A percentile compares a stretch with the other conserved stretches of the same genome.
These are phyloP conservation scores for Euzetes globulus DNA, from an alignment of 2,888 invertebrate genomes.

Conservation along the genomic window DNA sequence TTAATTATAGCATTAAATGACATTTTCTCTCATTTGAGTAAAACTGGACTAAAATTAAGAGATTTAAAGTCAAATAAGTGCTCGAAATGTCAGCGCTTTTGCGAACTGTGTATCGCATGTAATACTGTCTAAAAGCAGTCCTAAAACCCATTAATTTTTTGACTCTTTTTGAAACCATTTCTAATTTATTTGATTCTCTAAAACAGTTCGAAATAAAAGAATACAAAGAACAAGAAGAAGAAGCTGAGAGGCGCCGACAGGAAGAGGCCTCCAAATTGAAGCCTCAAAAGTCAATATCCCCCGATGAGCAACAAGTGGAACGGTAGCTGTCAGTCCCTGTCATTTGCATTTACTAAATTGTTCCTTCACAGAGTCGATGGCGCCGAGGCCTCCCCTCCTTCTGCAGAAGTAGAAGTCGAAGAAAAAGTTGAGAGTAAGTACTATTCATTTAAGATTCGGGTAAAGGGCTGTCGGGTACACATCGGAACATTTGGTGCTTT, in stretches of 20 bases:
- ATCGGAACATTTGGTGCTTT: not conserved
- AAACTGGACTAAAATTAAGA: not conserved
- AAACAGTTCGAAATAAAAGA: conserved; percentile 90
- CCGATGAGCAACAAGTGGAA: conserved; percentile 45
- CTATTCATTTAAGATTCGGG: not conserved
- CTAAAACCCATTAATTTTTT: not conserved
- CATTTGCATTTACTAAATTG: not conserved
- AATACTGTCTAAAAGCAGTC: not conserved
- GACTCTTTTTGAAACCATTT: conserved; percentile 17
- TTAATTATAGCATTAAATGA: too few species aligned
- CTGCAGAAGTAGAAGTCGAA: conserved; percentile 23
- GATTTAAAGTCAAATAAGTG: not conserved
- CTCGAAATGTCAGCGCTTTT: conserved; percentile 12
- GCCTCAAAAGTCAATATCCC: conserved; percentile 54
- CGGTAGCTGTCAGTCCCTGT: conserved; percentile 36
- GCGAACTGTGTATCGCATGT: not conserved
- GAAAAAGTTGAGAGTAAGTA: conserved; percentile 33
- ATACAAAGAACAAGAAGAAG: conserved; percentile 57
- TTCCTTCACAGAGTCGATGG: not conserved
- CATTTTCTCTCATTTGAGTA: not conserved
- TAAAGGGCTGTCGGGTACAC: not conserved
- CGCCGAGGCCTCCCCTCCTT: not conserved
- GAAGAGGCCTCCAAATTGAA: conserved; percentile 73
- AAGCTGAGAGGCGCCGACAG: conserved; percentile 58
- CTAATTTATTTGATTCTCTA: conserved; percentile 14